A percentile compares a stretch with the other conserved stretches of the same genome.
Evolutionary conservation across 2,797 vertebrate species (phyloP).

Genomic region (Tokudaia tokunoshimensis): DNA sequence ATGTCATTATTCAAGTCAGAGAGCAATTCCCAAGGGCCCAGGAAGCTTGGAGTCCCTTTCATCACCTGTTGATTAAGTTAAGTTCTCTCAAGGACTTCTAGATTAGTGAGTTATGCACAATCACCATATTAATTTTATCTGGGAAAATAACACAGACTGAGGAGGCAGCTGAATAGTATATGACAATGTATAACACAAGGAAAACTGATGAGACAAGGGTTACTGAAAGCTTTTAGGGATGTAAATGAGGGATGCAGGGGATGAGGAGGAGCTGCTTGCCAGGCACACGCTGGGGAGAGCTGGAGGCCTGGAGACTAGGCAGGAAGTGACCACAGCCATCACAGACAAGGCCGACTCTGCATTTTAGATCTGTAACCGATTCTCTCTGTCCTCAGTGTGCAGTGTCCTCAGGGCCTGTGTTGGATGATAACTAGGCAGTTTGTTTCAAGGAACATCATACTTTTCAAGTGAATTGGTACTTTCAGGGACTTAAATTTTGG

Average conservation of each 20-base stretch:
- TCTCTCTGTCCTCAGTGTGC: not conserved
- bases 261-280: not conserved
- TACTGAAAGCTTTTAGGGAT: not conserved
- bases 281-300: not conserved
- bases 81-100: constrained; percentile 40
- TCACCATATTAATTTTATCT: constrained; percentile 17
- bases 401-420: not conserved
- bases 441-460: not conserved
- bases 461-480: constrained; percentile 57
- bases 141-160: constrained; percentile 43
- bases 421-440: not conserved
- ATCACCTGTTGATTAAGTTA: constrained; percentile 65
- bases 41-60: constrained; percentile 54
- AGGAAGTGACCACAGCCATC: not conserved
- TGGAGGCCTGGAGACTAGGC: not conserved
- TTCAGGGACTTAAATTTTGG: not conserved
- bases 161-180: constrained; percentile 1
- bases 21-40: not conserved
- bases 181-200: not conserved
- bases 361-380: not conserved
- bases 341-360: not conserved
- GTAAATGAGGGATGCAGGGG: not conserved
- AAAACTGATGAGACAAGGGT: not conserved
- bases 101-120: constrained; percentile 56
- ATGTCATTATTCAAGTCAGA: constrained; percentile 49